Conservation (phyloP, 1,140 invertebrate genomes). For the Drosophila pruinosa region DNA sequence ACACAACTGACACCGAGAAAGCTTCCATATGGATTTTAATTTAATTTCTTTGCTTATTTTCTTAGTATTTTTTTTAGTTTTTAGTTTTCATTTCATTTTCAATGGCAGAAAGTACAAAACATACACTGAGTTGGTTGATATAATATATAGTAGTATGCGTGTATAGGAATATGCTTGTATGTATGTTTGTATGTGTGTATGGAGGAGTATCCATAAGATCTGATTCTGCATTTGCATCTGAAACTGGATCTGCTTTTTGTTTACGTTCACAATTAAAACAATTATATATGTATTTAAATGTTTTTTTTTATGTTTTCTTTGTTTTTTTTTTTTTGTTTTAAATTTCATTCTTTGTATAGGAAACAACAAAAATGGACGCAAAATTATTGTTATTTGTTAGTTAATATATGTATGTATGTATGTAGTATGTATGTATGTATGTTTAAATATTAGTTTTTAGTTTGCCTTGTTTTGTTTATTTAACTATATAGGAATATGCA, state of each 20-base stretch:
- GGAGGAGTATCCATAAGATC: background rate
- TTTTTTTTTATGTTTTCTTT: constrained; percentile 9
- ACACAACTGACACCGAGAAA: constrained; percentile 67
- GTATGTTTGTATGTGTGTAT: constrained; percentile 2
- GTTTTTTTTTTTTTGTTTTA: constrained; percentile 19
- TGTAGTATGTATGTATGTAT: constrained; percentile 7
- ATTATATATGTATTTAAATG: constrained; percentile 40
- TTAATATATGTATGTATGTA: constrained; percentile 20
- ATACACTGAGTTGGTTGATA: constrained; percentile 50
- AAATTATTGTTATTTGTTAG: constrained; percentile 63
- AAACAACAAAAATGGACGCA: constrained; percentile 80
- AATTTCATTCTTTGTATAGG: constrained; percentile 50
- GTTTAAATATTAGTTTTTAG: constrained; percentile 1
- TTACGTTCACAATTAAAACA: constrained; percentile 42
- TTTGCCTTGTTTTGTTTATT: constrained; percentile 51
- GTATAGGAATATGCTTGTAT: constrained; percentile 29
- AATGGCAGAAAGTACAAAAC: constrained; percentile 58
- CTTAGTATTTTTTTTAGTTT: constrained; percentile 9
- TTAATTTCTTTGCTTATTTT: constrained; percentile 31
- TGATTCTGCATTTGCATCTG: constrained; percentile 2
- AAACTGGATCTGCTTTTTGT: constrained; percentile 7
- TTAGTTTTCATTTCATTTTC: constrained; percentile 22
- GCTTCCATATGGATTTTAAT: constrained; percentile 35
- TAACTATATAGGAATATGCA: constrained; percentile 77
- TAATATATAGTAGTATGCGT: constrained; percentile 26